Base-by-base conservation (phyloP, 2,113 vertebrate species). In the Trogon melanurus region DNA sequence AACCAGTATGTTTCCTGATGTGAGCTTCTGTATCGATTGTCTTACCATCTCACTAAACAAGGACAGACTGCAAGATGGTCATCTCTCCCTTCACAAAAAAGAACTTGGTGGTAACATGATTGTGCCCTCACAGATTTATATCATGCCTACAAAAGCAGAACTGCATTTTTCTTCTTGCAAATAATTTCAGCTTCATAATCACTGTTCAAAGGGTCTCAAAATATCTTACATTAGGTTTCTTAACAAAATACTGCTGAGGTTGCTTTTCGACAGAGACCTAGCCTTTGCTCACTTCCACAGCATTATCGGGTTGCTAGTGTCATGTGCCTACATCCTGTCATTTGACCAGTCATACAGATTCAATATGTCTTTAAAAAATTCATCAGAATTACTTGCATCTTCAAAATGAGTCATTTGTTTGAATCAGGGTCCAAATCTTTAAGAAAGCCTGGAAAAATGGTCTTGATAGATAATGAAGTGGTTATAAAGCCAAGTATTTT, bases 361-460 rank as follows among this genome's bases (percentile, higher is more conserved):
- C 86, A 89, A 10, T 64, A 81, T 67, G 89, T 87, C 89, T 91
- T 91, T 92, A 80, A 87, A 89, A 95, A 93, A 91, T 50, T 56
- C 89, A 81, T 47, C 61, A 92, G 89, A 91, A 91, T 92, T 79
- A 86, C 61, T 69, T 61, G 65, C 32, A 79, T 44, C 81, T 84
- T 89, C 41, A 56, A 81, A 95, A 93, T 93, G 61, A 96, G 41
- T 91, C 29, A 95, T 69, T 85, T 94, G 38, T 91, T 96, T 96
- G 83, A 95, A 88, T 89, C 51, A 79, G 85, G 54, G 89, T 69
- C 72, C 66, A 29, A 50, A 83, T 61, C 61, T 66, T 34, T 56
- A 58, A 67, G 62, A 90, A 73, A 81, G 53, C 45, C 50, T 74
- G 34, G 60, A 85, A 95, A 78, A 93, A 87, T 6, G 0, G 34